Evolutionary conservation across 2,888 invertebrate genomes (phyloP).

Genomic region (Mantis religiosa): DNA sequence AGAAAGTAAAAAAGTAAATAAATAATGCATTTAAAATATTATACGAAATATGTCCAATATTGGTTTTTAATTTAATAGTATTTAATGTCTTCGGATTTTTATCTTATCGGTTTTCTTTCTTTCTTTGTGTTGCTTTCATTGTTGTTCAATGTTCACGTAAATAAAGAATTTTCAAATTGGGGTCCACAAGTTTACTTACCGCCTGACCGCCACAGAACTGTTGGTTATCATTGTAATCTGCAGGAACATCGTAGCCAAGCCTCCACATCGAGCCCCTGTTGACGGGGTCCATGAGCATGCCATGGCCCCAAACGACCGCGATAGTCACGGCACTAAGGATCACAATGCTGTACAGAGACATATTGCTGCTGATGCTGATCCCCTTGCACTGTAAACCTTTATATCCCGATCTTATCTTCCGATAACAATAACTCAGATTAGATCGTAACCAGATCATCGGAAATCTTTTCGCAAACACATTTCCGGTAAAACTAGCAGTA

Average conservation of each 20-base stretch:
- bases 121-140: too few species aligned
- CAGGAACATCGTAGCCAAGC: constrained; percentile 45
- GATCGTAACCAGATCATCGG: background rate
- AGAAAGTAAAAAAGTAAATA: too few species aligned
- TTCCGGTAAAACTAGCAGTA: background rate
- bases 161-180: too few species aligned
- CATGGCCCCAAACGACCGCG: constrained; percentile 43
- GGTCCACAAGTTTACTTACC: constrained; percentile 27
- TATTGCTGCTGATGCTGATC: background rate
- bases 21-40: too few species aligned
- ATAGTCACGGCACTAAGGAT: background rate
- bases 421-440: background rate
- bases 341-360: background rate
- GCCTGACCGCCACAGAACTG: constrained; percentile 49
- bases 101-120: too few species aligned
- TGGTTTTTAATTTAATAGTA: too few species aligned
- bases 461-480: background rate
- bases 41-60: too few species aligned
- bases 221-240: constrained; percentile 52
- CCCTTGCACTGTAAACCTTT: background rate
- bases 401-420: background rate
- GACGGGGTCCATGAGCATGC: constrained; percentile 51
- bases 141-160: too few species aligned
- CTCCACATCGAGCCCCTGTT: constrained; percentile 54
- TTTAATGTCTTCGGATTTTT: too few species aligned